phyloP scores from a whole-genome alignment of 2,797 vertebrate species.

The Enteromius radiatus region DNA sequence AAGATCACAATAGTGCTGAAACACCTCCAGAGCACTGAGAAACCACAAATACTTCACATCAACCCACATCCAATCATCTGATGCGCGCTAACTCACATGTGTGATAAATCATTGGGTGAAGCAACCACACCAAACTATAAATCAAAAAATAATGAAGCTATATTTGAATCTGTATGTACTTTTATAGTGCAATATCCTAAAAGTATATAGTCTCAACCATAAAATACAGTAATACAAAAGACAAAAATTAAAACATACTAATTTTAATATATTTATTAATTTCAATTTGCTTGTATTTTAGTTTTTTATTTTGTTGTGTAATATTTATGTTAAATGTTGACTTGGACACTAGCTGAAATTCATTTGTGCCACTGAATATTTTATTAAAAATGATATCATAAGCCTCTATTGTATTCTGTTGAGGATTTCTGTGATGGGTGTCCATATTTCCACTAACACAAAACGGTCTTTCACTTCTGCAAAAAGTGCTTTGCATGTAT shows the following conservation, averaged over 20 bases:
- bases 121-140: background rate
- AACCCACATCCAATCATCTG: background rate
- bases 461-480: background rate
- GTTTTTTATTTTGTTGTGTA: background rate
- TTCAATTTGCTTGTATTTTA: background rate
- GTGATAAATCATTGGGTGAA: background rate
- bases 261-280: background rate
- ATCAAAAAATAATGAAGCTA: background rate
- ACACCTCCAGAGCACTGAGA: constrained; percentile 94
- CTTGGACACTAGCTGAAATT: background rate
- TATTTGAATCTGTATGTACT: no score
- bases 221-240: background rate
- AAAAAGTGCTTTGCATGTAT: background rate
- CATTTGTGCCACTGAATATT: background rate
- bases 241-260: background rate
- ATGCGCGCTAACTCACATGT: background rate
- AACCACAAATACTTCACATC: background rate
- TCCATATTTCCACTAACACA: background rate
- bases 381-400: no score
- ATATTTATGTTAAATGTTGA: background rate
- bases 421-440: background rate
- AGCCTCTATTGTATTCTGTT: background rate
- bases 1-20: constrained; percentile 98
- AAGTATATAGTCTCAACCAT: no score
- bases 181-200: no score